phyloP scores from a whole-genome alignment of 2,113 vertebrate genomes.

The Uropsilus gracilis region DNA sequence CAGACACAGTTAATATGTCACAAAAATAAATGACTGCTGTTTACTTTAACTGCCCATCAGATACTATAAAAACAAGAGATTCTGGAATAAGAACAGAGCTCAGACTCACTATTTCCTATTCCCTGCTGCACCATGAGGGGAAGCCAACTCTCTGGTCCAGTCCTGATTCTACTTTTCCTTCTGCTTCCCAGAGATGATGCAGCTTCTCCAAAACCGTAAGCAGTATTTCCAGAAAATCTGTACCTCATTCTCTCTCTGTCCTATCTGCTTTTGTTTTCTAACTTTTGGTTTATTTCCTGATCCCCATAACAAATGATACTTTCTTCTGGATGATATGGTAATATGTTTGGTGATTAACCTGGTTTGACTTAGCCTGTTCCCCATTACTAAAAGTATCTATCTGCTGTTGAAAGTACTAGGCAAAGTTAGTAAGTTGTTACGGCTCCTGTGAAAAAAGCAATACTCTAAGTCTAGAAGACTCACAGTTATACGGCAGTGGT shows the following conservation, averaged over 20 bases:
- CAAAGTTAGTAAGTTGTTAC: background rate
- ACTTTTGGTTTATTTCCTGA: background rate
- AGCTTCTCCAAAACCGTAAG: conserved; percentile 69
- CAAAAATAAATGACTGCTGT: conserved; percentile 50
- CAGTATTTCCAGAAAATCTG: background rate
- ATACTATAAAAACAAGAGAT: conserved; percentile 59
- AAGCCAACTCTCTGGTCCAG: background rate
- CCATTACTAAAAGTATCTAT: no score
- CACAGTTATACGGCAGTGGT: background rate
- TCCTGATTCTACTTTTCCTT: conserved; percentile 45
- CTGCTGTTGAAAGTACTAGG: background rate
- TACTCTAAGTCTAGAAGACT: background rate
- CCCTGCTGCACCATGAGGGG: conserved; percentile 36
- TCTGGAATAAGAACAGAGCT: conserved; percentile 39
- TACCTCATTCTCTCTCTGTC: background rate
- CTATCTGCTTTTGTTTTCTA: conserved; percentile 1
- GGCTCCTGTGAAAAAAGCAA: background rate
- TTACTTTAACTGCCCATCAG: conserved; percentile 37
- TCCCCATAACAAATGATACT: no score
- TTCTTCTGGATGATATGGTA: no score
- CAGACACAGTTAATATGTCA: conserved; percentile 69
- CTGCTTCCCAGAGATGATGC: conserved; percentile 55
- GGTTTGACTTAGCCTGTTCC: no score
- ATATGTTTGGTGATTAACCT: no score
- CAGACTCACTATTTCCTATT: background rate